A percentile compares a stretch with the other conserved stretches of the same genome.
Conservation (phyloP, 37 sponge, comb jelly and placozoan species). For the Beroe ovata region DNA sequence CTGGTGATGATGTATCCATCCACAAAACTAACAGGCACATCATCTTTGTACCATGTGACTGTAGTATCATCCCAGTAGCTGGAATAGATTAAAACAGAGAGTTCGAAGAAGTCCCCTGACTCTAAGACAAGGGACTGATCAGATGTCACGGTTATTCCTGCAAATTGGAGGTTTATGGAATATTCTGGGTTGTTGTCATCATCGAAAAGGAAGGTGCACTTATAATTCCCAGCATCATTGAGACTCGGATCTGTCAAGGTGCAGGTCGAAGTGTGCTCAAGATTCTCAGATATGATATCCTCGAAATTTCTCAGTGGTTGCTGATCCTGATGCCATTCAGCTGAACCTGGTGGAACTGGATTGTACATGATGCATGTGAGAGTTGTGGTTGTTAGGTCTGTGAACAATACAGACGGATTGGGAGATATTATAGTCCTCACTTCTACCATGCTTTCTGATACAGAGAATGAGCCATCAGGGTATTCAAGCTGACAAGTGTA, state of each 20-base stretch:
- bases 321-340: background rate
- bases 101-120: background rate
- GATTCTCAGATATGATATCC: background rate
- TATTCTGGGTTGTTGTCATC: slow-evolving; percentile 16
- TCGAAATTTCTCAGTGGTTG: background rate
- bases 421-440: slow-evolving; percentile 11
- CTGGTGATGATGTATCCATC: background rate
- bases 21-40: background rate
- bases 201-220: background rate
- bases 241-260: background rate
- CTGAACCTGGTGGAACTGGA: background rate
- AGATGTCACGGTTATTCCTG: background rate
- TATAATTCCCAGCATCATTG: slow-evolving; percentile 8
- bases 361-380: slow-evolving; percentile 4
- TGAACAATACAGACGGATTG: background rate
- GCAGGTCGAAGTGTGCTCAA: background rate
- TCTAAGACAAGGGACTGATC: background rate
- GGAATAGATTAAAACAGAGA: background rate
- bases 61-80: background rate
- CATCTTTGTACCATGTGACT: slow-evolving; percentile 27
- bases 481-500: slow-evolving; percentile 44
- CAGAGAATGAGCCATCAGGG: slow-evolving; percentile 5
- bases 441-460: background rate
- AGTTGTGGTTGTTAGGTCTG: background rate
- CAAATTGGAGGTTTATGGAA: slow-evolving; percentile 13